A percentile compares a stretch with the other conserved stretches of the same genome.
These are phyloP conservation scores for Hedya salicella DNA, from an alignment of 2,888 invertebrate species.

Conservation along the genomic window DNA sequence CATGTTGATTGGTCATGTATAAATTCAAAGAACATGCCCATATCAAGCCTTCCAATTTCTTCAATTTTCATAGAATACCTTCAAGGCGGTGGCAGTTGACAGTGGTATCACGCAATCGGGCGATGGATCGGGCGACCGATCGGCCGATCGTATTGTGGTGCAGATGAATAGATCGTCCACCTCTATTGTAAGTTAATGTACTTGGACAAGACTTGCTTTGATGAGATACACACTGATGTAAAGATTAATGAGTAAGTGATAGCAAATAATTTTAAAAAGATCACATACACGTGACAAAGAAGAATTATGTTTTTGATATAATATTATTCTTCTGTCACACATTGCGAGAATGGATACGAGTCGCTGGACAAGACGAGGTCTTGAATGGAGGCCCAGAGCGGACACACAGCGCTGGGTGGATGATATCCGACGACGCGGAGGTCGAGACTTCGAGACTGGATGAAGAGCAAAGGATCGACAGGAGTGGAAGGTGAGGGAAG, in stretches of 20 bases:
- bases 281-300: no score
- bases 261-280: no score
- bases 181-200: slow-evolving; percentile 84
- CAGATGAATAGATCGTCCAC: slow-evolving; percentile 84
- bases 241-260: slow-evolving; percentile 33
- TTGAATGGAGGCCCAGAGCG: no score
- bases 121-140: slow-evolving; percentile 52
- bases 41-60: slow-evolving; percentile 37
- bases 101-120: slow-evolving; percentile 75
- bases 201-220: slow-evolving; percentile 60
- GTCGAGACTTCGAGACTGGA: no score
- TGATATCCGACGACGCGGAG: no score
- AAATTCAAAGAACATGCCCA: slow-evolving; percentile 31
- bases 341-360: no score
- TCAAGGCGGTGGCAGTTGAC: slow-evolving; percentile 30
- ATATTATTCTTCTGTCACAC: no score
- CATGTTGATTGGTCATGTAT: slow-evolving; percentile 38
- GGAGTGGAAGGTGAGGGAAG: no score
- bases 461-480: no score
- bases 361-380: no score
- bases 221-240: slow-evolving; percentile 51
- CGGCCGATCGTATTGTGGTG: slow-evolving; percentile 71
- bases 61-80: slow-evolving; percentile 39
- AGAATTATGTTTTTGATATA: no score
- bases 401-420: no score